Evolutionary conservation across 2,888 invertebrate species (phyloP), one percentile per base, ranked within the genome.

Genomic region (Yponomeuta malinellus): DNA sequence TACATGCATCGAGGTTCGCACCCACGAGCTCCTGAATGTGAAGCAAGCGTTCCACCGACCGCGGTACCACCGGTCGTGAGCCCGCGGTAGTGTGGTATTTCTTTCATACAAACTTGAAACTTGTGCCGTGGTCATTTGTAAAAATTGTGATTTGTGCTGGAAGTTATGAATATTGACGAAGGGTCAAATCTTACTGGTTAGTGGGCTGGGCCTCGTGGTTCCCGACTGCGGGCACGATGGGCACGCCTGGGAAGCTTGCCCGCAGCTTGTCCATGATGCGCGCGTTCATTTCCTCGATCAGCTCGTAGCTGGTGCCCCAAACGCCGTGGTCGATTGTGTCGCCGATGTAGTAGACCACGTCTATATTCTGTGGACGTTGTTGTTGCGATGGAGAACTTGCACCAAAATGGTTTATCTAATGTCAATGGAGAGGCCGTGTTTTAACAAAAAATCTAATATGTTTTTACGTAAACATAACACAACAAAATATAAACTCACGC

Each of bases 141-240:
- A 23, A 23, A 23, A 23, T 23, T 23, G 33, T 33, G 33, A 33
- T 5, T 23, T 33, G 33, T 33, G 5, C 5, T 33, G 33, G 2
- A 33, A 33, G 33, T 23, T 23, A 33, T 5, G 33, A 33, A 5
- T 33, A 5, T 33, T 33, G 33, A 33, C 33, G 2, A 33, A 5
- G 33, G 43, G 43, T 43, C 43, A 8, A 43, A 43, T 43, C 94
- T 94, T 89, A 98, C 97, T 95, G 94, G 87, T 98, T 97, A 9
- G 96, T 88, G 1, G 98, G 98, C 78, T 96, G 95, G 71, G 96
- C 93, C 86, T 97, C 97, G 75, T 98, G 97, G 83, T 98, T 98
- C 43, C 97, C 97, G 72, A 97, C 85, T 12, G 94, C 93, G 31
- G 96, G 94, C 79, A 94, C 94, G 1, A 97, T 93, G 0, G 93